Conservation (phyloP, 1,140 invertebrate species). For the Triops longicaudatus region DNA sequence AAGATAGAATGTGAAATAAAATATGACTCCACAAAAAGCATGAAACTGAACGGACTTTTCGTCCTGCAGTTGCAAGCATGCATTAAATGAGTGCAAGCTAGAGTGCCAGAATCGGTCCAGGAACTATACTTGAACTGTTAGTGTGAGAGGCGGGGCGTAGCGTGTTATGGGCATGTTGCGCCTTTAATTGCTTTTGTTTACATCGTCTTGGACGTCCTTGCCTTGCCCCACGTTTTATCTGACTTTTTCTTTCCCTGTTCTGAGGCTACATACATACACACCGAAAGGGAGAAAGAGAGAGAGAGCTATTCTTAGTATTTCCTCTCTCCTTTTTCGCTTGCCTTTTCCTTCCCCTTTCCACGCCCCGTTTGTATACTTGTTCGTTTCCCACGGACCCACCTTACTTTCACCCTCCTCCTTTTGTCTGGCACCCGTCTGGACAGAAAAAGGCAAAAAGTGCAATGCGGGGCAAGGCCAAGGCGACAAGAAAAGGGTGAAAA, state of each 20-base stretch:
- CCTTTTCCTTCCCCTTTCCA: constrained; percentile 12
- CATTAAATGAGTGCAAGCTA: too few relatives aligned
- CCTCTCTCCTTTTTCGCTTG: constrained; percentile 3
- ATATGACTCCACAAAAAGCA: too few relatives aligned
- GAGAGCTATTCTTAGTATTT: constrained; percentile 24
- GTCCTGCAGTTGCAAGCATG: too few relatives aligned
- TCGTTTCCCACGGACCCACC: constrained; percentile 18
- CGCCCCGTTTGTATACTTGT: constrained; percentile 11
- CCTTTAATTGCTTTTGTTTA: constrained; percentile 10
- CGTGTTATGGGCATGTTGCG: background rate
- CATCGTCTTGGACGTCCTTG: constrained; percentile 10
- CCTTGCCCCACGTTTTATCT: background rate
- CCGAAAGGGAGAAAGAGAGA: constrained; percentile 24
- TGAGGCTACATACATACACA: constrained; percentile 28
- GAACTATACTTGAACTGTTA: background rate
- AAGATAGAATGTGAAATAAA: background rate
- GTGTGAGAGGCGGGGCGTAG: background rate
- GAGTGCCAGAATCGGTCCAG: background rate
- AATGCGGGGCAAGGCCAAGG: background rate
- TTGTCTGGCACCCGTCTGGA: constrained; percentile 4
- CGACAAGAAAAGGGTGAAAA: constrained; percentile 17
- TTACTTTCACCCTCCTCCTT: constrained; percentile 25
- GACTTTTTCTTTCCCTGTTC: background rate
- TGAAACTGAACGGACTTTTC: too few relatives aligned
- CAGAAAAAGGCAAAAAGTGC: background rate